Conservation (phyloP, 2,797 vertebrate species). For the Columba guinea region DNA sequence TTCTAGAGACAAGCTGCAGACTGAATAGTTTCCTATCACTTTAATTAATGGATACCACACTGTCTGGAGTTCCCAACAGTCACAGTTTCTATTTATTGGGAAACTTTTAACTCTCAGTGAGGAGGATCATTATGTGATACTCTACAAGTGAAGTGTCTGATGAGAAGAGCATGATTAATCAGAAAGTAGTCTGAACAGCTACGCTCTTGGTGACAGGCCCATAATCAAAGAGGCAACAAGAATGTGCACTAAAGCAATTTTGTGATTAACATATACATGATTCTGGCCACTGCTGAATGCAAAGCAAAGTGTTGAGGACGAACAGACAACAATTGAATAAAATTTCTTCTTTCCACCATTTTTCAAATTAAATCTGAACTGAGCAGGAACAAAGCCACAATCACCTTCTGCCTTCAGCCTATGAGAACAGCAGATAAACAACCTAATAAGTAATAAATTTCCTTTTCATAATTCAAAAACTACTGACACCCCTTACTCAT, state of each 20-base stretch:
- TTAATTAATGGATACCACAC: slow-evolving; percentile 44
- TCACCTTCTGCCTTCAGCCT: background rate
- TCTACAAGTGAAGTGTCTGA: background rate
- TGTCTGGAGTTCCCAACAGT: slow-evolving; percentile 35
- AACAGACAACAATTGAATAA: background rate
- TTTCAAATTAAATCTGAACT: background rate
- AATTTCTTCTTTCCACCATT: background rate
- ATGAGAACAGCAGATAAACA: background rate
- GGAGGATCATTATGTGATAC: slow-evolving; percentile 18
- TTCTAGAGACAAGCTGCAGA: background rate
- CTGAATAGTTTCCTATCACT: slow-evolving; percentile 27
- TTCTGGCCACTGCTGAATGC: background rate
- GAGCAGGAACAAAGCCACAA: background rate
- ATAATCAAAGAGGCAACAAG: slow-evolving; percentile 43
- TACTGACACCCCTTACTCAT: background rate
- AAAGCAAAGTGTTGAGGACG: background rate
- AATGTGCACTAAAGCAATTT: slow-evolving; percentile 17
- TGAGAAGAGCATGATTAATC: slow-evolving; percentile 48
- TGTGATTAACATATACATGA: slow-evolving; percentile 21
- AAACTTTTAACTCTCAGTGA: slow-evolving; percentile 46
- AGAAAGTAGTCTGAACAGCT: slow-evolving; percentile 32
- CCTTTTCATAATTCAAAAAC: background rate
- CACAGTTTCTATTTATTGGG: slow-evolving; percentile 39
- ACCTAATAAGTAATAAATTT: background rate
- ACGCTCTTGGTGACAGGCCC: background rate